Conservation (phyloP, 2,797 vertebrate species). For the Pygocentrus nattereri region DNA sequence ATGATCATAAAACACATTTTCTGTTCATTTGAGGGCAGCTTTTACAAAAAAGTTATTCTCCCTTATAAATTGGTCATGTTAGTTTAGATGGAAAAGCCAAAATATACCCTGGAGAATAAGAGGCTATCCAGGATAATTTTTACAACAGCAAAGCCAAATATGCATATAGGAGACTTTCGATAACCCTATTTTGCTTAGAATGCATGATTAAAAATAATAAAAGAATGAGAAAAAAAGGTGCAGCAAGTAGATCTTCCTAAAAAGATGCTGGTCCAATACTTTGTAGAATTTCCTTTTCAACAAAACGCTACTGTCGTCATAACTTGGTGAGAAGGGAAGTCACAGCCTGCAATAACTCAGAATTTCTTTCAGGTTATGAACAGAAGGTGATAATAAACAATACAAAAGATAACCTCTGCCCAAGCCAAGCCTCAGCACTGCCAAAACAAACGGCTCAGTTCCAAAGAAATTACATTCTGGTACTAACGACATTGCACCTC, state of each 20-base stretch:
- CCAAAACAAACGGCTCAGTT: neutral
- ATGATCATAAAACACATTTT: too few species aligned
- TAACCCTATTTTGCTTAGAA: neutral
- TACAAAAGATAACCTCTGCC: neutral
- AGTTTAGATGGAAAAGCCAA: too few species aligned
- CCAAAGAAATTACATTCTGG: neutral
- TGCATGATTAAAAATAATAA: neutral
- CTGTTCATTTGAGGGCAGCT: too few species aligned
- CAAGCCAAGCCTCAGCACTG: neutral
- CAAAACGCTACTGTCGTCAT: neutral
- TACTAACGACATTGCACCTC: neutral
- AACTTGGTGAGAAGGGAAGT: slow-evolving; percentile 17
- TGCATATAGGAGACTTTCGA: too few species aligned
- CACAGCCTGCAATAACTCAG: slow-evolving; percentile 19
- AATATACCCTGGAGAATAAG: too few species aligned
- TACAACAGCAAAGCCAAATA: too few species aligned
- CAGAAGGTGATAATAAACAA: slow-evolving; percentile 17
- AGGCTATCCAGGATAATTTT: too few species aligned
- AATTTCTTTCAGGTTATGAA: slow-evolving; percentile 15
- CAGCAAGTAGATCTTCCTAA: neutral
- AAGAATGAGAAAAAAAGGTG: neutral
- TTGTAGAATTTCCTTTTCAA: neutral
- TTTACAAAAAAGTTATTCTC: too few species aligned
- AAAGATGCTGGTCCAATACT: neutral
- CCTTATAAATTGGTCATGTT: too few species aligned